Percentiles rank a stretch among this genome's conserved stretches.
These are phyloP conservation scores for Nebria brevicollis DNA, from an alignment of 2,888 invertebrate species.

Conservation along the genomic window DNA sequence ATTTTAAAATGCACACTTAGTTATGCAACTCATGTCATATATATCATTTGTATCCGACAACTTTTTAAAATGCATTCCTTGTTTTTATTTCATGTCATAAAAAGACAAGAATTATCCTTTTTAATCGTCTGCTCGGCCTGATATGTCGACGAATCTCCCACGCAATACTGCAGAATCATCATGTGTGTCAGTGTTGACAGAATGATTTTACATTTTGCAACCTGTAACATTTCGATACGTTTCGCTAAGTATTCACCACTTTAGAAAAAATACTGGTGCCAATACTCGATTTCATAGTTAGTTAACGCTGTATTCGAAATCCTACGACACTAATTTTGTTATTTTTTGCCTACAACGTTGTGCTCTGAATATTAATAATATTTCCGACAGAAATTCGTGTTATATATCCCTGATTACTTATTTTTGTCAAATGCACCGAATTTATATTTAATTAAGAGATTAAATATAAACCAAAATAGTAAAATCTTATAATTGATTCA, in stretches of 20 bases:
- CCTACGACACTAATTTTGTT: background rate
- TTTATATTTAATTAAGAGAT: too few species aligned
- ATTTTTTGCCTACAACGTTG: background rate
- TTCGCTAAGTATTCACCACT: too few species aligned
- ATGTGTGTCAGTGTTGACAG: too few species aligned
- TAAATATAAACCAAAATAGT: too few species aligned
- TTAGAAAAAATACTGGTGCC: too few species aligned
- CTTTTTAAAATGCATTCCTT: slow-evolving; percentile 39
- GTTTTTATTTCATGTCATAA: slow-evolving; percentile 36
- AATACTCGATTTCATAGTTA: background rate
- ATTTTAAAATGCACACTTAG: slow-evolving; percentile 25
- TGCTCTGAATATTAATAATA: background rate
- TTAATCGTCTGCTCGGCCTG: slow-evolving; percentile 35
- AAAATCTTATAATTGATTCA: too few species aligned
- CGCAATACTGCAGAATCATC: background rate
- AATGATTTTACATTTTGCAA: too few species aligned
- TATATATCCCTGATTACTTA: too few species aligned
- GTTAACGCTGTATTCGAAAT: background rate
- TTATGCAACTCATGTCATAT: slow-evolving; percentile 40
- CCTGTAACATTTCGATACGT: too few species aligned
- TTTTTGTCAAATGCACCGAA: too few species aligned
- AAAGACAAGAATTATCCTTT: slow-evolving; percentile 30
- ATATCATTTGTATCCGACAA: slow-evolving; percentile 24
- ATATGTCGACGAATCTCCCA: slow-evolving; percentile 22
- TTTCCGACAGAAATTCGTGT: too few species aligned